Evolutionary conservation across 2,797 vertebrate species (phyloP).

Genomic region (Bradypodion pumilum): DNA sequence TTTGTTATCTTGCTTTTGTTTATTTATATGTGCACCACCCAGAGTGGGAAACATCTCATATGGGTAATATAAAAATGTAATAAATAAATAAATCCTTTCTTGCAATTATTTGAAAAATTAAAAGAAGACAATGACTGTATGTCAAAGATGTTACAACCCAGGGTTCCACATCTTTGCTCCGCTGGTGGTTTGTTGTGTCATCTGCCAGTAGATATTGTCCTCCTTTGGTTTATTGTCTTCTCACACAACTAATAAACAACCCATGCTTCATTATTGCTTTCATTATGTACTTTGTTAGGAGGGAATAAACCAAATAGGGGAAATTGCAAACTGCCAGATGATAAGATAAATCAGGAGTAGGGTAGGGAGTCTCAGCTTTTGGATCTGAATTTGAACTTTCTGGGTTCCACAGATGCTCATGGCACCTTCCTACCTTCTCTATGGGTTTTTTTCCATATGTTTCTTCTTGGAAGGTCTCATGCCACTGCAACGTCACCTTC

Average conservation of each 20-base stretch:
- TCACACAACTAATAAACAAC: background rate
- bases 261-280: background rate
- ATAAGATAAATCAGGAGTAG: background rate
- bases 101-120: background rate
- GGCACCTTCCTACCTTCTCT: too few species aligned
- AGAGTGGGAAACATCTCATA: too few species aligned
- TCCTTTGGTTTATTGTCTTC: background rate
- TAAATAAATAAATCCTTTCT: background rate
- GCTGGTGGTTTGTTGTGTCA: background rate
- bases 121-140: background rate
- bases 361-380: background rate
- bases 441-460: too few species aligned
- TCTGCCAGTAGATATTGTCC: background rate
- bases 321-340: background rate
- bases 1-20: too few species aligned
- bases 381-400: too few species aligned
- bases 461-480: too few species aligned
- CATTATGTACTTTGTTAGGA: too few species aligned
- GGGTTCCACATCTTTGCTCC: background rate
- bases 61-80: too few species aligned
- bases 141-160: background rate
- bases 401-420: background rate
- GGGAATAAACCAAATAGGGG: too few species aligned
- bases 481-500: too few species aligned
- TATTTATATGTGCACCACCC: too few species aligned